Evolutionary conservation across 2,888 invertebrate species (phyloP).

Genomic region (Microctonus brassicae): DNA sequence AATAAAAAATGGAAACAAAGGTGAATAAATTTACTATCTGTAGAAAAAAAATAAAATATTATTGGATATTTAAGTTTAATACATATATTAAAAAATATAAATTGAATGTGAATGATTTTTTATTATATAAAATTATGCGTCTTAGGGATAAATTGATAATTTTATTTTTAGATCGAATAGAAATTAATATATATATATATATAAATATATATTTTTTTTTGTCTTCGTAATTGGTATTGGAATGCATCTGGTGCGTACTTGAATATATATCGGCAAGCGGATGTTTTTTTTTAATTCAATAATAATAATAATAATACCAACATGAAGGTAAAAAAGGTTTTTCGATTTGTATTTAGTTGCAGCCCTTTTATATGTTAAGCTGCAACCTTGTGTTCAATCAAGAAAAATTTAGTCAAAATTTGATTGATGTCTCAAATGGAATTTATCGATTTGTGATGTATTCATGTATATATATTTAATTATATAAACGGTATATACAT

Average conservation of each 20-base stretch:
- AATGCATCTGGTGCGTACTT: background rate
- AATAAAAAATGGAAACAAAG: conserved; percentile 33
- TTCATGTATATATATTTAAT: background rate
- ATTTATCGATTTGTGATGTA: conserved; percentile 1
- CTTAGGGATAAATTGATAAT: background rate
- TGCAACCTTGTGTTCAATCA: conserved; percentile 65
- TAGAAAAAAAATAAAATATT: background rate
- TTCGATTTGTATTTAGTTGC: conserved; percentile 45
- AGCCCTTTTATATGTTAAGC: conserved; percentile 69
- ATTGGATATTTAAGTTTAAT: background rate
- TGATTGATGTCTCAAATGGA: conserved; percentile 11
- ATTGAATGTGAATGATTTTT: background rate
- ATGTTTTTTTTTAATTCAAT: background rate
- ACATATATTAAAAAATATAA: background rate
- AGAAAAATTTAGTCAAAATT: conserved; percentile 38
- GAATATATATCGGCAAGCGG: background rate
- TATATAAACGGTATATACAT: background rate
- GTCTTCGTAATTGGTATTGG: background rate
- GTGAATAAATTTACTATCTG: background rate
- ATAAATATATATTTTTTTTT: background rate
- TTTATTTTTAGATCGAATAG: background rate
- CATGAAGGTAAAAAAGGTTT: background rate
- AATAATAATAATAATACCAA: background rate
- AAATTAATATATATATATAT: too few species aligned
- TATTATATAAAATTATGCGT: background rate